Evolutionary conservation across 1,140 invertebrate genomes (phyloP), one percentile per base, ranked within the genome.

Genomic region (Papilio dardanus): DNA sequence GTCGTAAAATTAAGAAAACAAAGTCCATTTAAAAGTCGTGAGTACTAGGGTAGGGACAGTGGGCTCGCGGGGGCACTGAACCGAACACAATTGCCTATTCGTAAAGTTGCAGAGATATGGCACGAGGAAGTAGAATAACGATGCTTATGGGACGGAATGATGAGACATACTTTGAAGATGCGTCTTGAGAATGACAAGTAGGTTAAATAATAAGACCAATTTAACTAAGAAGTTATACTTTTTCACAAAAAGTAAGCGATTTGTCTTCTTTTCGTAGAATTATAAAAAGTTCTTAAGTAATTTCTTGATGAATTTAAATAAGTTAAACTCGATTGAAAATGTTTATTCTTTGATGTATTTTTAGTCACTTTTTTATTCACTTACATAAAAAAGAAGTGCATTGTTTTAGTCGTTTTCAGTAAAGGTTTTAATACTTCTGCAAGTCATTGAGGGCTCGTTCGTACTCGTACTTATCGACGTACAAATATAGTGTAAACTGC

Each of bases 41-140:
- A 76, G 75, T 78, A 75, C 77, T 76, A 74, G 75, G 31, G 74
- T 77, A 71, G 77, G 77, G 74, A 71, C 78, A 82, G 77, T 84
- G 66, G 83, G 77, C 86, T 86, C 85, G 35, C 75, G 86, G 83
- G 89, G 77, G 78, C 86, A 80, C 86, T 88, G 86, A 86, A 84
- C 80, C 76, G n/a, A 62, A 75, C 74, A 85, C 83, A 86, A 89
- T 91, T 85, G 86, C 82, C 86, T 79, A 87, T 89, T 86, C 79
- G 80, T 86, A 87, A 87, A 90, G 75, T 85, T 85, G 71, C 28
- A 54, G 71, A 73, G 83, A 83, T 82, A 86, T 79, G 80, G 81
- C 81, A 79, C 77, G 79, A 54, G 46, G 73, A 74, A 71, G 46
- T 69, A 78, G 74, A 74, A 67, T 54, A 54, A 83, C 76, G 82